These are phyloP conservation scores for Penaeus vannamei DNA, from an alignment of 1,140 invertebrate genomes.

Conservation along the genomic window DNA sequence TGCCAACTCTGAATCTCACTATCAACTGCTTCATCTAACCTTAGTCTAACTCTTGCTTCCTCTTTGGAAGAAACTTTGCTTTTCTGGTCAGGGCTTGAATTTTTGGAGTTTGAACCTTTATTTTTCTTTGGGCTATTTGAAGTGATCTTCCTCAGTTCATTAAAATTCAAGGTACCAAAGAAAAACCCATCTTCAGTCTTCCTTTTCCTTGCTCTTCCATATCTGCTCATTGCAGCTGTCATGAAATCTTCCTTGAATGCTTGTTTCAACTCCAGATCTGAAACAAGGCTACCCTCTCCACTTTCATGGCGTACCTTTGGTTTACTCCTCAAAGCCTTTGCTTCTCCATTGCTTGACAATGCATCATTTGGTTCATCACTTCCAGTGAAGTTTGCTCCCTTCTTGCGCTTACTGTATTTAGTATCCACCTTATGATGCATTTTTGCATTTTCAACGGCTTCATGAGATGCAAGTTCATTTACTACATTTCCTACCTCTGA, in stretches of 20 bases:
- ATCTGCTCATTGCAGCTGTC: slow-evolving; percentile 59
- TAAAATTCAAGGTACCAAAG: slow-evolving; percentile 66
- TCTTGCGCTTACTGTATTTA: no score
- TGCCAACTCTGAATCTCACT: neutral
- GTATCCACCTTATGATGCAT: neutral
- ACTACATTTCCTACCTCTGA: neutral
- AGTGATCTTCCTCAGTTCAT: slow-evolving; percentile 64
- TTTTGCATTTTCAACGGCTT: neutral
- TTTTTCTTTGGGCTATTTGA: slow-evolving; percentile 59
- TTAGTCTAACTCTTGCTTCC: neutral
- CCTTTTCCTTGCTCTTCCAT: slow-evolving; percentile 60
- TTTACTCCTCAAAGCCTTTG: neutral
- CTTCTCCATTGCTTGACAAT: slow-evolving; percentile 32
- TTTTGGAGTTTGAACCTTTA: slow-evolving; percentile 45
- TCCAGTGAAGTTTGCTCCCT: no score
- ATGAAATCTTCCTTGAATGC: slow-evolving; percentile 63
- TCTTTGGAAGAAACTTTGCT: slow-evolving; percentile 15
- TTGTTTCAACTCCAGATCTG: slow-evolving; percentile 57
- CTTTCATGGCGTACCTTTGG: slow-evolving; percentile 5
- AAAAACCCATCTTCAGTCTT: slow-evolving; percentile 65
- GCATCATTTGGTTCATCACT: neutral
- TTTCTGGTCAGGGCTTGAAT: slow-evolving; percentile 54
- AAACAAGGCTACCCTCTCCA: neutral
- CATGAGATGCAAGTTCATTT: neutral
- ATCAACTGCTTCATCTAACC: slow-evolving; percentile 18